Conservation (phyloP, 92 coral and sea anemone genomes). For the Epizoanthus ramosus region DNA sequence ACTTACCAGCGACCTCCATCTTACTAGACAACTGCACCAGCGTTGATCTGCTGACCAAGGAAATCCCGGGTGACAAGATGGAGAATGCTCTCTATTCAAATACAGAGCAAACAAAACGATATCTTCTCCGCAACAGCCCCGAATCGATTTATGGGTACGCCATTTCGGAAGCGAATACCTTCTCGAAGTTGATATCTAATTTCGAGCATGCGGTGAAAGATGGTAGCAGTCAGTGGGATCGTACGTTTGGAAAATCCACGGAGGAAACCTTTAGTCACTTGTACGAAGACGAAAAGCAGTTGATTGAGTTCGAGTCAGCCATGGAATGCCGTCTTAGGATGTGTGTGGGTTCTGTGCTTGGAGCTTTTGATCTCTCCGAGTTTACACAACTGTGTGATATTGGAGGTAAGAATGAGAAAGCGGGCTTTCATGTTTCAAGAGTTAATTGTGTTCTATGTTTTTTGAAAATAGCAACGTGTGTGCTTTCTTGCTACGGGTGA, state of each 20-base stretch:
- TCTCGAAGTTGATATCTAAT: neutral
- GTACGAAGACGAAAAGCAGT: slow-evolving; percentile 17
- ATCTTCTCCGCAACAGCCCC: slow-evolving; percentile 15
- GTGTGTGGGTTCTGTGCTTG: neutral
- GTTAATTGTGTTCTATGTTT: too few species aligned
- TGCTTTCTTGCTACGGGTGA: too few species aligned
- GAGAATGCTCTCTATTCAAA: slow-evolving; percentile 34
- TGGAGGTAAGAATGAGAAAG: slow-evolving; percentile 10
- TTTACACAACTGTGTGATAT: slow-evolving; percentile 33
- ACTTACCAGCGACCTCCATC: neutral
- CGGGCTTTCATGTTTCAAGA: too few species aligned
- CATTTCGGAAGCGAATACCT: neutral
- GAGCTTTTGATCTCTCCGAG: slow-evolving; percentile 26
- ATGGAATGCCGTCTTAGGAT: slow-evolving; percentile 18
- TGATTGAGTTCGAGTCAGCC: slow-evolving; percentile 26
- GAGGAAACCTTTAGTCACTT: slow-evolving; percentile 18
- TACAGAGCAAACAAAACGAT: slow-evolving; percentile 17
- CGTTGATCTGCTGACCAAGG: slow-evolving; percentile 14
- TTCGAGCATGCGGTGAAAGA: slow-evolving; percentile 26
- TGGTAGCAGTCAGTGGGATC: slow-evolving; percentile 29
- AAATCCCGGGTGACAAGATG: slow-evolving; percentile 16
- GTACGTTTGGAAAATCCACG: slow-evolving; percentile 6
- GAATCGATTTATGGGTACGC: slow-evolving; percentile 17
- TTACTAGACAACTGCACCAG: slow-evolving; percentile 14
- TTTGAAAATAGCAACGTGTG: too few species aligned